Base-by-base conservation (phyloP, 2,113 vertebrate species). In the Sinosuthora webbiana region DNA sequence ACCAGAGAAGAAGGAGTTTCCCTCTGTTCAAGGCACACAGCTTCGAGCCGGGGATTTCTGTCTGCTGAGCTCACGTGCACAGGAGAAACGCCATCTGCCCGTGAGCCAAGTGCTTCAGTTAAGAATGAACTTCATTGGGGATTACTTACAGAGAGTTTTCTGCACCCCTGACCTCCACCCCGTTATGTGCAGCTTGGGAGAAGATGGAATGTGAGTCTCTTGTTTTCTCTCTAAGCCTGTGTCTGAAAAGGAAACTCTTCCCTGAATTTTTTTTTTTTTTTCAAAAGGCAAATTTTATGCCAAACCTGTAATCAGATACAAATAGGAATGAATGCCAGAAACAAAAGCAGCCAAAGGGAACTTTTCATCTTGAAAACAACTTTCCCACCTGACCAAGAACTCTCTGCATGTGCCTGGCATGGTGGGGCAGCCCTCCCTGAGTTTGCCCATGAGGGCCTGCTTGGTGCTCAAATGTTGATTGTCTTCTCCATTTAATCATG, bases 71-170 rank as follows among this genome's bases (percentile, higher is more conserved):
- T 93, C 86, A 92, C 3, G 13, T 68, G 73, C 2, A 2, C 69
- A 52, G 80, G 42, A 84, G 80, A 71, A 94, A 83, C 2, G 3
- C 76, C 60, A 60, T 68, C 70, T 4, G 6, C 63, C 44, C 3
- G 0, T 15, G 37, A 91, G 84, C 82, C 68, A 88, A 91, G 47
- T 81, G 70, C 53, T 91, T 91, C 79, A 49, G 47, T 78, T 75
- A 77, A 94, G 90, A 90, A 90, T 3, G 3, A 90, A 78, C 22
- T 49, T 96, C 83, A 83, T 78, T 86, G 79, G 24, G 35, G 63
- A 93, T 95, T 86, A 77, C 39, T 95, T 91, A 45, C 63, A 63
- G 87, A 76, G 74, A 64, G 62, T 69, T 96, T 87, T 49, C 53
- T 88, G 77, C 31, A 83, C 50, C 27, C 8, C 39, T 65, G 44